Evolutionary conservation across 1,140 invertebrate species (phyloP), one percentile per base, ranked within the genome.

Genomic region (Lordiphosa clarofinis): DNA sequence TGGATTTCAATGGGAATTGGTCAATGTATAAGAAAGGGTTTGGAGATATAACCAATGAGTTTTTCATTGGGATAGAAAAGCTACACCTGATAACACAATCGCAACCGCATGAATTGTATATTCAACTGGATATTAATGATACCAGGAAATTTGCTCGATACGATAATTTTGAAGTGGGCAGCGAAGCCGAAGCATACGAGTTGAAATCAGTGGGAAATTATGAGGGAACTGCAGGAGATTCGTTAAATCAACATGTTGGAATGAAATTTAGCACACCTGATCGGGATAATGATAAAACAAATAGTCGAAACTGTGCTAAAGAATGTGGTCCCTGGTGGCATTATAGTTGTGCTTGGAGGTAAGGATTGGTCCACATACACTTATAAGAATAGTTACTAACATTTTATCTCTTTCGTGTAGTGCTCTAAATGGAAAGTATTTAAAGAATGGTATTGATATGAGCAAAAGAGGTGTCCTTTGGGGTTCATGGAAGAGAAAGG

Each of bases 201-300:
- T 90, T 94, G 4, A 91, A 90, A 56, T 88, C 92, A 0, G 79
- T 95, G 2, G 91, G 91, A 9, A 89, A 90, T 15, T 94, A 93
- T 81, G 89, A 89, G 21, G 94, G 94, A 11, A 92, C 91, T 60
- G 92, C 92, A 57, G 92, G 90, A 9, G 92, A 95, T 82, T 92
- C 93, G 0, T 73, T 95, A 33, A 87, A 88, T 5, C 92, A 93
- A 28, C 93, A 94, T 70, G 91, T 92, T 44, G 91, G 91, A 0
- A 91, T 91, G 67, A 91, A 91, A 71, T 95, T 94, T 88, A 93
- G 92, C 21, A 94, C 94, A 0, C 87, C 89, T 11, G 94, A 95
- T 63, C 74, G 89, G 10, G 94, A 94, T 81, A 92, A 94, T 71
- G 94, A 94, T 70, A 90, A 90, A 4, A 91, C 90, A 87, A 90